Base-by-base conservation (phyloP, 1,140 invertebrate genomes). In the Vollenhovia emeryi region DNA sequence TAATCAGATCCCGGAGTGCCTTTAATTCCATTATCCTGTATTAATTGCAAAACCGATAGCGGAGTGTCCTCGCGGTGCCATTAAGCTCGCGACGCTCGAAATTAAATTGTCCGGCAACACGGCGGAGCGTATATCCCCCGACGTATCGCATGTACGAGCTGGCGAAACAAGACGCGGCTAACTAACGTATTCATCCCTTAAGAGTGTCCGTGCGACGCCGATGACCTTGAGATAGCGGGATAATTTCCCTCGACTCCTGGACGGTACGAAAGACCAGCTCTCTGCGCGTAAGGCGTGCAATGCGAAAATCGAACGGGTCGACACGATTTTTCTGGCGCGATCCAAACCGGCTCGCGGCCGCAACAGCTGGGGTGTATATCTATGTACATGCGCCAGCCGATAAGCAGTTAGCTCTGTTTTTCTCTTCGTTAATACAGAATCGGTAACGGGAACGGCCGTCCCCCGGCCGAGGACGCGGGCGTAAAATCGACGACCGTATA, bases 201-300 rank as follows among this genome's bases (percentile, higher is more conserved):
- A 80, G 27, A 71, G 83, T 80, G 84, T 76, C 59, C 82, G 80
- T 84, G 84, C 79, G 76, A 85, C 71, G 62, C 45, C 68, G 88
- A 89, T 85, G 87, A 86, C 85, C 84, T 86, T 87, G 89, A 59
- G 79, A 90, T 85, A 90, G 84, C 52, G 40, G 30, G 21, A 66
- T 27, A 60, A 73, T 55, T 76, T 69, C 73, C 83, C 82, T 71
- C 75, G 45, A 5, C 43, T 33, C 33, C 43, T 48, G 21, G 6
- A 45, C 84, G 45, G 6, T n/a, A 78, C 48, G 30, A 24, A 59
- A 75, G 75, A 24, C 36, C n/a, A n/a, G n/a, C n/a, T n/a, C 69
- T 87, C 66, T 85, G 69, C 79, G n/a, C 84, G 84, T 33, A 40
- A 33, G 11, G 18, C 11, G 11, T 13, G 48, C 66, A 45, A 78